Evolutionary conservation across 2,888 invertebrate genomes (phyloP).

Genomic region (Monopis laevigella): DNA sequence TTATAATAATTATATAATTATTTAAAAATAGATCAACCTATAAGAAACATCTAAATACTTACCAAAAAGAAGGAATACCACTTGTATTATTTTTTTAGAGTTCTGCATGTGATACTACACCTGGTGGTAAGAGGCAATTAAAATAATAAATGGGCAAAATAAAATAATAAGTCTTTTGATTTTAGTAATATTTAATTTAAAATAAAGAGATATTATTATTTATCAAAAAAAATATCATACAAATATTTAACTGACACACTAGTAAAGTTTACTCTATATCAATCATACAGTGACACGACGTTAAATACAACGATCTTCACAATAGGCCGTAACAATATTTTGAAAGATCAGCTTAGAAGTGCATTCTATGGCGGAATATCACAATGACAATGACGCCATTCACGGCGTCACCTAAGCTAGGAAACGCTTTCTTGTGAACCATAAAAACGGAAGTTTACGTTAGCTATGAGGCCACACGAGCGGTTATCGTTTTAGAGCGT

Average conservation of each 20-base stretch:
- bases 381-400: conserved; percentile 31
- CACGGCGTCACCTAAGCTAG: conserved; percentile 24
- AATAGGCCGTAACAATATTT: conserved; percentile 43
- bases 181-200: no score
- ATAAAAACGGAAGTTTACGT: conserved; percentile 45
- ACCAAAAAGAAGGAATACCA: no score
- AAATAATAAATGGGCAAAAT: no score
- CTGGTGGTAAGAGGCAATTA: no score
- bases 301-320: conserved; percentile 29
- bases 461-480: conserved; percentile 30
- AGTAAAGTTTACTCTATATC: conserved; percentile 3
- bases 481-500: conserved; percentile 26
- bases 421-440: conserved; percentile 24
- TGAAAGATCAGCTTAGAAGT: conserved; percentile 37
- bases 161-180: no score
- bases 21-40: no score
- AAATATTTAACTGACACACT: conserved; percentile 3
- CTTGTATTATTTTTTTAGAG: no score
- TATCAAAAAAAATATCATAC: conserved; percentile 6
- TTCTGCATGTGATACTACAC: no score
- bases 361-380: conserved; percentile 26
- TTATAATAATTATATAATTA: no score
- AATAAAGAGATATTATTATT: no score
- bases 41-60: no score
- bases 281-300: conserved; percentile 14